Base-by-base conservation (phyloP, 2,113 vertebrate species). In the Apus apus region DNA sequence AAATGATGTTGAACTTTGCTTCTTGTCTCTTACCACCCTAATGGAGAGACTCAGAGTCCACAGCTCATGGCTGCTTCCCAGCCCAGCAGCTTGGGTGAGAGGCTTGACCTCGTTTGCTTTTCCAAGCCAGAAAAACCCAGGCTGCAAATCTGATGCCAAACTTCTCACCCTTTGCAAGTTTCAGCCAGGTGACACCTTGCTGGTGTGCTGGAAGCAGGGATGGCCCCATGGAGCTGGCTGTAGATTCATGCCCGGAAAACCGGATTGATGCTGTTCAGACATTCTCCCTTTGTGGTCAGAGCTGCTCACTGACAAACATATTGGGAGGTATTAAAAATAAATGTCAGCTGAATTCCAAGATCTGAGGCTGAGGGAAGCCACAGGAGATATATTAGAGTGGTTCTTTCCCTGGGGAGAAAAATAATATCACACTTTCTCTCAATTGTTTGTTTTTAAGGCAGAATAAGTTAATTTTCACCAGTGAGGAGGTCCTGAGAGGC, bases 261-360 rank as follows among this genome's bases (percentile, higher is more conserved):
- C 50, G 27, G 54, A 66, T 95, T 95, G 71, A 53, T 17, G 22
- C 22, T 64, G 61, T 65, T 89, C 40, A 89, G 83, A 64, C 14
- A 4, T 78, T 86, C 71, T 48, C 9, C 36, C 38, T 84, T 74
- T 40, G 61, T 36, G 50, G 74, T 74, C 65, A 56, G 90, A 81
- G 68, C 65, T 92, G 57, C 82, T 94, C 89, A 13, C 81, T 36
- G 77, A 89, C 45, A 75, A 87, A 87, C 40, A 82, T 17, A 65
- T 8, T 26, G 75, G 9, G 27, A 56, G 30, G 40, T 8, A 68
- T 87, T 85, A 72, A 85, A 91, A 91, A 72, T 25, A 87, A 89
- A 76, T 15, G 57, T 53, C 0, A 3, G 26, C 65, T 58, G 51
- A 77, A 60, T 73, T 66, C 76, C 70, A 75, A 50, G 57, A 84